Evolutionary conservation across 2,113 vertebrate species (phyloP).

Genomic region (Theropithecus gelada): DNA sequence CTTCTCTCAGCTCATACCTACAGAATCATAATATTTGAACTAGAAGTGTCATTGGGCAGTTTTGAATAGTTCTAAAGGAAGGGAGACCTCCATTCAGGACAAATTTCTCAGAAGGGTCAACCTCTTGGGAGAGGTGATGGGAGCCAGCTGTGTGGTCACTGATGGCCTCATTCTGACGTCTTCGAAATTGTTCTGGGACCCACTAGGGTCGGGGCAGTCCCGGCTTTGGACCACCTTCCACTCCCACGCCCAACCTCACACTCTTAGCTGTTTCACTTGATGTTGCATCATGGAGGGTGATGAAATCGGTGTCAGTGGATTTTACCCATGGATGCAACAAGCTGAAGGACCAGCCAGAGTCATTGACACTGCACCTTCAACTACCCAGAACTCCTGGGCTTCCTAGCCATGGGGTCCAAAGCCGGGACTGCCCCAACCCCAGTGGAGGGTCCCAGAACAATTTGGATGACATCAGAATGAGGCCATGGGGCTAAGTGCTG

Average conservation of each 20-base stretch:
- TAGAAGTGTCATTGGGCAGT: slow-evolving; percentile 27
- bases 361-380: not conserved
- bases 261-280: slow-evolving; percentile 56
- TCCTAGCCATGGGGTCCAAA: not conserved
- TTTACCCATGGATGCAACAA: slow-evolving; percentile 77
- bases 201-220: slow-evolving; percentile 67
- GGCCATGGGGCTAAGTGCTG: not conserved
- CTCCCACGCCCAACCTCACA: slow-evolving; percentile 67
- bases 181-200: slow-evolving; percentile 60
- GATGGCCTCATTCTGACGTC: slow-evolving; percentile 70
- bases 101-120: slow-evolving; percentile 34
- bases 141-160: slow-evolving; percentile 64
- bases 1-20: not conserved
- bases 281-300: slow-evolving; percentile 74
- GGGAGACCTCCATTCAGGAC: slow-evolving; percentile 7
- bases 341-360: slow-evolving; percentile 26
- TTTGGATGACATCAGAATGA: slow-evolving; percentile 68
- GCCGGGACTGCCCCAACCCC: slow-evolving; percentile 68
- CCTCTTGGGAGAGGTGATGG: slow-evolving; percentile 33
- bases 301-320: slow-evolving; percentile 73
- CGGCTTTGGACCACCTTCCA: slow-evolving; percentile 60
- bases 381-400: not conserved
- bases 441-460: slow-evolving; percentile 67
- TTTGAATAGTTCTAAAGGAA: slow-evolving; percentile 50
- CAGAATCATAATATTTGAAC: slow-evolving; percentile 23